Conservation (phyloP, 2,797 vertebrate genomes). For the Pagetopsis macropterus region DNA sequence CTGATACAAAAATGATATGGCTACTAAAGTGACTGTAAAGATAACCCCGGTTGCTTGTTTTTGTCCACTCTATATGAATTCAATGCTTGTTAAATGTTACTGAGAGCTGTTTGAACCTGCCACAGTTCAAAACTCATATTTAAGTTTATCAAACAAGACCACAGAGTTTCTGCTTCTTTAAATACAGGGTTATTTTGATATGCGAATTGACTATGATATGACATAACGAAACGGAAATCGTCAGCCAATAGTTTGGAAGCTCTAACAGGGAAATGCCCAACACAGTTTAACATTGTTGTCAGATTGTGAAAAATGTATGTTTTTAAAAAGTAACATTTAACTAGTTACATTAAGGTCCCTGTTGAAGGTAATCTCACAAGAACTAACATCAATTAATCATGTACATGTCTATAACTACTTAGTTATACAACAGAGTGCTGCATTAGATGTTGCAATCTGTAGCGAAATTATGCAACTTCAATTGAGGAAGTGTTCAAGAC, state of each 20-base stretch:
- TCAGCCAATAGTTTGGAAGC: background rate
- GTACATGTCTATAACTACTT: background rate
- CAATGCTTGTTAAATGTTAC: constrained; percentile 22
- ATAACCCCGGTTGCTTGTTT: constrained; percentile 8
- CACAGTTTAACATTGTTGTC: constrained; percentile 10
- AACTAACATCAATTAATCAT: background rate
- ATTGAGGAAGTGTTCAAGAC: background rate
- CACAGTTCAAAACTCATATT: background rate
- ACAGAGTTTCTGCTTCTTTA: background rate
- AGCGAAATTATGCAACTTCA: background rate
- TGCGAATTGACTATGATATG: background rate
- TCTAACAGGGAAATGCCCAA: background rate
- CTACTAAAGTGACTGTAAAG: constrained; percentile 3
- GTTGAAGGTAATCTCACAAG: constrained; percentile 3
- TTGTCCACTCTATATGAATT: constrained; percentile 9
- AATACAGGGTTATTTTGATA: constrained; percentile 16
- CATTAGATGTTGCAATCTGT: background rate
- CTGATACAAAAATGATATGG: background rate
- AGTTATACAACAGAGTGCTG: background rate
- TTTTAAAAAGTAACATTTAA: constrained; percentile 6
- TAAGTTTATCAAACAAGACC: background rate
- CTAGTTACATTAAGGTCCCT: background rate
- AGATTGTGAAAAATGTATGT: constrained; percentile 12
- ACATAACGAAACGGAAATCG: constrained; percentile 14
- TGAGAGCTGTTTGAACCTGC: constrained; percentile 12